A percentile compares a stretch with the other conserved stretches of the same genome.
These are phyloP conservation scores for Halictus rubicundus DNA, from an alignment of 1,140 invertebrate genomes.

Conservation along the genomic window DNA sequence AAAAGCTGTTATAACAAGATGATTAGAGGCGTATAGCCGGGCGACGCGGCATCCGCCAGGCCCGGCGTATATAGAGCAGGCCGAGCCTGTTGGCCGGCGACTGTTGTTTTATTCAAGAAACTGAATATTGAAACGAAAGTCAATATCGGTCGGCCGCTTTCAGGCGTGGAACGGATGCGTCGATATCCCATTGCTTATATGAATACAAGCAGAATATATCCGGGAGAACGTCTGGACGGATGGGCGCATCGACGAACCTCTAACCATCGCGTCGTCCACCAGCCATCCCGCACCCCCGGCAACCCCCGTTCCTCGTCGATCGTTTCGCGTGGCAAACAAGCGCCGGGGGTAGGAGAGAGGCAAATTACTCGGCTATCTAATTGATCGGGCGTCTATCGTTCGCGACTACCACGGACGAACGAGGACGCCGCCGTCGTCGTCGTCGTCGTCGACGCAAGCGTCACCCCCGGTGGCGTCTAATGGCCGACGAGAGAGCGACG, in stretches of 20 bases:
- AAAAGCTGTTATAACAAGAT: slow-evolving; percentile 38
- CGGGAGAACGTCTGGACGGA: slow-evolving; percentile 39
- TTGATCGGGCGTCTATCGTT: slow-evolving; percentile 55
- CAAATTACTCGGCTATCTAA: slow-evolving; percentile 56
- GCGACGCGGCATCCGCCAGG: neutral
- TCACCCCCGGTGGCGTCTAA: slow-evolving; percentile 37
- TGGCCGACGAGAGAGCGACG: slow-evolving; percentile 17
- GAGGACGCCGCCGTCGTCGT: neutral
- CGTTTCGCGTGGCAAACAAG: slow-evolving; percentile 29
- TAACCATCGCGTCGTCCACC: no score
- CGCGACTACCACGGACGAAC: slow-evolving; percentile 35
- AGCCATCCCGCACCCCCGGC: no score
- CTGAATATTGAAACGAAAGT: slow-evolving; percentile 65
- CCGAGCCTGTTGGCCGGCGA: slow-evolving; percentile 35
- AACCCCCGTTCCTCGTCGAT: neutral
- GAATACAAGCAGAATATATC: slow-evolving; percentile 20
- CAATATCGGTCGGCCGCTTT: slow-evolving; percentile 59
- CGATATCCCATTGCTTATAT: slow-evolving; percentile 48
- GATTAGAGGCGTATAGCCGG: slow-evolving; percentile 21
- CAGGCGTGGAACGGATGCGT: slow-evolving; percentile 39
- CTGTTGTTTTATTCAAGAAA: slow-evolving; percentile 68
- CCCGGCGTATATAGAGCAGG: slow-evolving; percentile 10
- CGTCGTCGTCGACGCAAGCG: slow-evolving; percentile 20
- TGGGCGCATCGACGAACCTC: slow-evolving; percentile 6
- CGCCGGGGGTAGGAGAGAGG: neutral